Evolutionary conservation across 2,888 invertebrate species (phyloP), one percentile per base, ranked within the genome.

Genomic region (Anodontia alba): DNA sequence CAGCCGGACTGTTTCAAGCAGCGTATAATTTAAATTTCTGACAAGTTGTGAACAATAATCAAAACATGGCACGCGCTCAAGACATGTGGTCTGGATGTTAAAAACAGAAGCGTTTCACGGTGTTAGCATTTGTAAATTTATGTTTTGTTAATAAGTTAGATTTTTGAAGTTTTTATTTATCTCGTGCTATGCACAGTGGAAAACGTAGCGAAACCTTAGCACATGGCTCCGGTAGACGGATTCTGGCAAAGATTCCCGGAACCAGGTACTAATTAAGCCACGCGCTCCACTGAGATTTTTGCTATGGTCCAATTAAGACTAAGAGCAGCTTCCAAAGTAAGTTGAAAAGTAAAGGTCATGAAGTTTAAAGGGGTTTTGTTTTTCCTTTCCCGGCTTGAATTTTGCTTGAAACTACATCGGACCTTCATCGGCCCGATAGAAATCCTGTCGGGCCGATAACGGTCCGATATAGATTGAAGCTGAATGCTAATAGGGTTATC

Each of bases 101-200:
- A 62, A 62, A 62, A 62, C 62, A 62, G 62, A 62, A 20, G 10
- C 1, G 23, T 17, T 62, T 62, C 62, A 62, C 20, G 62, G 62
- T 62, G 62, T 62, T 62, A 23, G 62, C 1, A 17, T 62, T 33
- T 62, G 33, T 12, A 62, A 23, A 33, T 62, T 62, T 62, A 62
- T 62, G 33, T 62, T 62, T 62, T 62, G 29, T 62, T 62, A 62
- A 62, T 62, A 62, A 62, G 20, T 12, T 33, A 62, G 31, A 62
- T 31, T 33, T 62, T 62, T 62, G 62, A 62, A 62, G 62, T 62
- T 1, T 23, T 23, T 62, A 46, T 62, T 62, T 20, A 33, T 33
- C 33, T 62, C 62, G 17, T 8, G 62, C 62, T 33, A 62, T 33
- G 62, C 62, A 12, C 62, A 8, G 62, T 20, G 12, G 62, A 62